Evolutionary conservation across 2,797 vertebrate genomes (phyloP).

Genomic region (Valencia hispanica): DNA sequence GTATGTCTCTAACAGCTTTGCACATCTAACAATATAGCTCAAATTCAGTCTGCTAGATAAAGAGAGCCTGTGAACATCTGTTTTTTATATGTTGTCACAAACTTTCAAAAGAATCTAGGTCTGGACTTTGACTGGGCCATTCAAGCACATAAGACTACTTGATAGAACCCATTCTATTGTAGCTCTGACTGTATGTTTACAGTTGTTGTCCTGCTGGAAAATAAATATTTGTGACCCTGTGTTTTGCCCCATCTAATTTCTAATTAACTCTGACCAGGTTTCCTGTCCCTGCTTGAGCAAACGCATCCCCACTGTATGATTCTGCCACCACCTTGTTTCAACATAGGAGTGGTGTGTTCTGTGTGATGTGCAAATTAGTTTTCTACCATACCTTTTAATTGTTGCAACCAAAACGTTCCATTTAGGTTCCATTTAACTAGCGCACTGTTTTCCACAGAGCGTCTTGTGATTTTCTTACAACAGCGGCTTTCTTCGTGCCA

Average conservation of each 20-base stretch:
- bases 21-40: neutral
- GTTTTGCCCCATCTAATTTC: neutral
- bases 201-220: neutral
- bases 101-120: too few relatives aligned
- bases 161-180: neutral
- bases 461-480: neutral
- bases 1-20: neutral
- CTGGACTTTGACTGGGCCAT: too few relatives aligned
- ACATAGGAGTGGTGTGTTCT: neutral
- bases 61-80: neutral
- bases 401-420: neutral
- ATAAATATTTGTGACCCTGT: neutral
- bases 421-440: neutral
- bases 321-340: neutral
- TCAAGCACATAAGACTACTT: neutral
- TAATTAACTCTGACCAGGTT: neutral
- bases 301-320: neutral
- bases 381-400: neutral
- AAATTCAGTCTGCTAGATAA: neutral
- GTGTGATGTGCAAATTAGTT: neutral
- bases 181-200: too few relatives aligned
- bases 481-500: neutral
- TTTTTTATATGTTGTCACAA: neutral
- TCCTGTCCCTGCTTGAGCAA: neutral
- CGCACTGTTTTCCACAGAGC: neutral